A percentile compares a stretch with the other conserved stretches of the same genome.
phyloP scores from a whole-genome alignment of 1,140 invertebrate genomes.

The Pantala flavescens region DNA sequence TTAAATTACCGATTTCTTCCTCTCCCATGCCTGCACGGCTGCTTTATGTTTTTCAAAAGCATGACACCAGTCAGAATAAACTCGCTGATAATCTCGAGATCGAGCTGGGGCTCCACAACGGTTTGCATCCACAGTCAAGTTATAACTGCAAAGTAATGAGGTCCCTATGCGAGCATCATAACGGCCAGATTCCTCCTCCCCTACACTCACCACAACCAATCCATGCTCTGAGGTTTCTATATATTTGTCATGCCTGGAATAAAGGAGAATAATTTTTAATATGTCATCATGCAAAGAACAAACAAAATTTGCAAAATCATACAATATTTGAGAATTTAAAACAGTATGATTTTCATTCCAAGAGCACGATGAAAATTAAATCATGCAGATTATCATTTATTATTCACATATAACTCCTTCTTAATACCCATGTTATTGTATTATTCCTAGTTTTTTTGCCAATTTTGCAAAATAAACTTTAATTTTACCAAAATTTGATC shows the following conservation, averaged over 20 bases:
- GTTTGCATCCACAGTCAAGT: constrained; percentile 84
- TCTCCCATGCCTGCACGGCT: constrained; percentile 89
- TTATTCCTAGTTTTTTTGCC: too few relatives aligned
- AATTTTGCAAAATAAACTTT: too few relatives aligned
- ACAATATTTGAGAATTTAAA: too few relatives aligned
- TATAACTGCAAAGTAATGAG: constrained; percentile 78
- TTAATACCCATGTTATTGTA: too few relatives aligned
- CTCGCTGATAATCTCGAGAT: constrained; percentile 85
- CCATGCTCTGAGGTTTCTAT: constrained; percentile 86
- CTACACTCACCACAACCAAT: constrained; percentile 78
- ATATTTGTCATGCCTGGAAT: constrained; percentile 69
- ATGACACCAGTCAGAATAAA: constrained; percentile 93
- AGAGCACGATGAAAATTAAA: too few relatives aligned
- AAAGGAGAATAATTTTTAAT: background rate
- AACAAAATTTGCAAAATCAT: background rate
- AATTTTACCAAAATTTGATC: too few relatives aligned
- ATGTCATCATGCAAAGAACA: constrained; percentile 11
- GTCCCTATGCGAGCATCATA: constrained; percentile 85
- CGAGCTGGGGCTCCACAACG: constrained; percentile 77
- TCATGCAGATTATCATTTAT: too few relatives aligned
- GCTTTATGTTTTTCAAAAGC: constrained; percentile 94
- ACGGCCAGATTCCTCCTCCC: constrained; percentile 75
- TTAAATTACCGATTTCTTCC: constrained; percentile 75
- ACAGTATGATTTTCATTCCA: too few relatives aligned
- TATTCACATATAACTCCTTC: too few relatives aligned